These are phyloP conservation scores for Ecdyonurus torrentis DNA, from an alignment of 2,888 invertebrate genomes.

Conservation along the genomic window DNA sequence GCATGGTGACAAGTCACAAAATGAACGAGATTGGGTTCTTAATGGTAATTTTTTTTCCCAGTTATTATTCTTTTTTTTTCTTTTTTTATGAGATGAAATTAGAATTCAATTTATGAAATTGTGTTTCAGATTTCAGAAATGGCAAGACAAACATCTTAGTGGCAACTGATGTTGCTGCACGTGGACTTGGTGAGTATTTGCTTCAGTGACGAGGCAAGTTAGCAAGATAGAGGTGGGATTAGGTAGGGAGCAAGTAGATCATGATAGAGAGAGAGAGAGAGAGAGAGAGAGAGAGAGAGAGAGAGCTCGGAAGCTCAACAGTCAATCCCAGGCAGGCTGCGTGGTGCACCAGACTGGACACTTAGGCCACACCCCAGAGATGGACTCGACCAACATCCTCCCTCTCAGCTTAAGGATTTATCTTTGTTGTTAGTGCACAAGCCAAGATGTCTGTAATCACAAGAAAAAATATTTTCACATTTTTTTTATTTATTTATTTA, in stretches of 20 bases:
- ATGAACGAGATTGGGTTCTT: conserved; percentile 43
- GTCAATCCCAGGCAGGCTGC: conserved; percentile 1
- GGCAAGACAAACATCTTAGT: background rate
- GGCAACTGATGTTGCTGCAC: background rate
- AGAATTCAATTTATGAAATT: background rate
- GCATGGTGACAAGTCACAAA: conserved; percentile 48
- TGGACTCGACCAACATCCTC: too few relatives aligned
- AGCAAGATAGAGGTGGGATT: background rate
- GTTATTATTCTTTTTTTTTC: background rate
- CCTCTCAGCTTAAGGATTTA: too few relatives aligned
- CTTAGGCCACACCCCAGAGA: background rate
- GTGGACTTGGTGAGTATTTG: background rate
- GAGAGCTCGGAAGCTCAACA: background rate
- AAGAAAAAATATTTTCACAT: too few relatives aligned
- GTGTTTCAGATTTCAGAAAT: background rate
- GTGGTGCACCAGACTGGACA: conserved; percentile 3
- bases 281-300: background rate
- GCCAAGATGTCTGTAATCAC: too few relatives aligned
- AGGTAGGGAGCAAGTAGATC: too few relatives aligned
- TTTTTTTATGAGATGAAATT: background rate
- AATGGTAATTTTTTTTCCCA: conserved; percentile 21
- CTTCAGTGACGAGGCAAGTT: background rate
- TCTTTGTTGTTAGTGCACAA: too few relatives aligned
- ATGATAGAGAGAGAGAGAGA: background rate
- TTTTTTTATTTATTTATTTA: too few relatives aligned